Conservation (phyloP, 1,140 invertebrate genomes). For the Brachionus angularis region DNA sequence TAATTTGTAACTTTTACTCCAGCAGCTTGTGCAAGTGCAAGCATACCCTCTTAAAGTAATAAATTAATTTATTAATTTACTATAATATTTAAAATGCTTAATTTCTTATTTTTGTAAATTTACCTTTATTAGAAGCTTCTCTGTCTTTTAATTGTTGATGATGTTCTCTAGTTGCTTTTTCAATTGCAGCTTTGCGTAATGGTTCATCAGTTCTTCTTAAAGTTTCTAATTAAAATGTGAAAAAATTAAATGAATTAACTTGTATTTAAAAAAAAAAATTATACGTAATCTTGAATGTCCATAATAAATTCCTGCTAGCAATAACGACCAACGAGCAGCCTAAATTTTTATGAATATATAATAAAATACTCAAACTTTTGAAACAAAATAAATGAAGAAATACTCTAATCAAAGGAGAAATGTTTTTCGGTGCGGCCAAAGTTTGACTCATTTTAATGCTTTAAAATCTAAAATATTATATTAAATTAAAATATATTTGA, state of each 20-base stretch:
- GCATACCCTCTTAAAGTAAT: slow-evolving; percentile 23
- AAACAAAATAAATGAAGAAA: neutral
- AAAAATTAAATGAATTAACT: neutral
- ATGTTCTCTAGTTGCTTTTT: slow-evolving; percentile 40
- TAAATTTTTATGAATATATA: neutral
- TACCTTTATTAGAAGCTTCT: slow-evolving; percentile 25
- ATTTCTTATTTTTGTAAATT: too few species aligned
- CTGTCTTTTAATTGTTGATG: slow-evolving; percentile 23
- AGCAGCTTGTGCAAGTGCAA: slow-evolving; percentile 29
- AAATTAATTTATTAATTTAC: neutral
- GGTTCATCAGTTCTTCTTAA: slow-evolving; percentile 19
- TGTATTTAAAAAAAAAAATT: neutral
- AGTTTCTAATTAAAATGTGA: neutral
- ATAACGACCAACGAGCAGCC: slow-evolving; percentile 38
- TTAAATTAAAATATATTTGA: too few species aligned
- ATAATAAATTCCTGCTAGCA: slow-evolving; percentile 26
- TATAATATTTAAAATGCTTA: neutral
- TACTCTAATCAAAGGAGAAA: slow-evolving; percentile 39
- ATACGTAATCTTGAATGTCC: slow-evolving; percentile 20
- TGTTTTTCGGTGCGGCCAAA: slow-evolving; percentile 41
- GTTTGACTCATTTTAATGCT: slow-evolving; percentile 23
- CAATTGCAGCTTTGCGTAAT: slow-evolving; percentile 30
- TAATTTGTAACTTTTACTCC: slow-evolving; percentile 40
- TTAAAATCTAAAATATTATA: slow-evolving; percentile 26
- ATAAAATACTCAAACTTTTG: neutral